phyloP scores from a whole-genome alignment of 92 coral and sea anemone genomes.

The Micromussa lordhowensis region DNA sequence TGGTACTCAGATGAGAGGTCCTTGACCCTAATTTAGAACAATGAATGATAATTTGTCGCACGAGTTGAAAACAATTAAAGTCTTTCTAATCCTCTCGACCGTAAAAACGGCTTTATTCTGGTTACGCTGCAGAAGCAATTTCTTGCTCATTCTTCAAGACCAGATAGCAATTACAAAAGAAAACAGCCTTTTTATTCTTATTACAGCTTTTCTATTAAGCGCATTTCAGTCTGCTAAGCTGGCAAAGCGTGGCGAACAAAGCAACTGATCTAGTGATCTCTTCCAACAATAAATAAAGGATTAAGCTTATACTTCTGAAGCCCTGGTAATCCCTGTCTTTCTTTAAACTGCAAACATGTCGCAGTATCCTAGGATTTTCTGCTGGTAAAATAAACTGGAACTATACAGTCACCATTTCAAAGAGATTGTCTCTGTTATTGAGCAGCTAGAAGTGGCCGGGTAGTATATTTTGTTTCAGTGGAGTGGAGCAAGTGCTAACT shows the following conservation, averaged over 20 bases:
- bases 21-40: neutral
- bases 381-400: neutral
- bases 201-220: constrained; percentile 9
- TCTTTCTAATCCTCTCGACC: neutral
- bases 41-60: neutral
- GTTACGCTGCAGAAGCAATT: neutral
- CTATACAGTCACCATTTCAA: neutral
- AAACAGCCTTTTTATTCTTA: neutral
- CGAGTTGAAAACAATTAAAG: neutral
- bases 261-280: neutral
- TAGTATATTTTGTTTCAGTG: neutral
- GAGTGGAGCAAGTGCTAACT: neutral
- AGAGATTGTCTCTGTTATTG: neutral
- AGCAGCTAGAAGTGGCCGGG: neutral
- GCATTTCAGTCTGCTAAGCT: constrained; percentile 4
- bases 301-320: neutral
- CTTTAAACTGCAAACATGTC: neutral
- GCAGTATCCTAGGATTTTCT: neutral
- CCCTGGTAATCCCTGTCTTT: neutral
- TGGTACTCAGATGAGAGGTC: neutral
- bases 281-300: neutral
- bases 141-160: constrained; percentile 4
- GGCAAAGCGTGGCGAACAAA: constrained; percentile 17
- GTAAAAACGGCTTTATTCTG: neutral
- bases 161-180: constrained; percentile 17